phyloP scores from a whole-genome alignment of 2,888 invertebrate species.

The Latheticus oryzae region DNA sequence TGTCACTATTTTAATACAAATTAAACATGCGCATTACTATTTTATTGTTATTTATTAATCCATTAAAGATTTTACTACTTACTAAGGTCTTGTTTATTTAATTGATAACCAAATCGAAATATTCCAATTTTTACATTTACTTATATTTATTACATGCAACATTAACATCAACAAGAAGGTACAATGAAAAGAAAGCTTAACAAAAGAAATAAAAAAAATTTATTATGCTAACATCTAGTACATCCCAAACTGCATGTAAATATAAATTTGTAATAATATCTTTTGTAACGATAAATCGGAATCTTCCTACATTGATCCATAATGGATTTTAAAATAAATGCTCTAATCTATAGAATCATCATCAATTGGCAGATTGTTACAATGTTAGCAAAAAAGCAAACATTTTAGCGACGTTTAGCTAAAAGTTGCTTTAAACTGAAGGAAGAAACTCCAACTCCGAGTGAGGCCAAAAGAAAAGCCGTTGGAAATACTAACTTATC shows the following conservation, averaged over 20 bases:
- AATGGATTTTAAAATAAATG: slow-evolving; percentile 22
- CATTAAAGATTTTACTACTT: slow-evolving; percentile 5
- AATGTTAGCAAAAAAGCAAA: slow-evolving; percentile 4
- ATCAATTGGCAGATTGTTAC: too few species aligned
- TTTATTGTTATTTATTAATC: too few species aligned
- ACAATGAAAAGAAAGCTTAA: too few species aligned
- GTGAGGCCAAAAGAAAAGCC: slow-evolving; percentile 61
- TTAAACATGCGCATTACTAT: slow-evolving; percentile 12
- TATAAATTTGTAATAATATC: slow-evolving; percentile 61
- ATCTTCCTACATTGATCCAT: slow-evolving; percentile 50
- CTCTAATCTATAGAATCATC: slow-evolving; percentile 21
- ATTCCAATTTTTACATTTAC: too few species aligned
- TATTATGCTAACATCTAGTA: slow-evolving; percentile 3
- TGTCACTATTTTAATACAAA: slow-evolving; percentile 69
- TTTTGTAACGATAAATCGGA: slow-evolving; percentile 55
- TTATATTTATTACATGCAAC: too few species aligned
- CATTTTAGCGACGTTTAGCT: slow-evolving; percentile 18
- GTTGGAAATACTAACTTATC: slow-evolving; percentile 60
- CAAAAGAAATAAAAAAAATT: slow-evolving; percentile 12
- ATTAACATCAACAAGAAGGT: too few species aligned
- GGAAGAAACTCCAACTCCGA: slow-evolving; percentile 63
- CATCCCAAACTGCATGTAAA: too few species aligned
- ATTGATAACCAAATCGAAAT: too few species aligned
- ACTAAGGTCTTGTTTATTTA: too few species aligned
- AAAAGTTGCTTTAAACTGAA: slow-evolving; percentile 62